Base-by-base conservation (phyloP, 2,113 vertebrate genomes). In the Todiramphus chloris region DNA sequence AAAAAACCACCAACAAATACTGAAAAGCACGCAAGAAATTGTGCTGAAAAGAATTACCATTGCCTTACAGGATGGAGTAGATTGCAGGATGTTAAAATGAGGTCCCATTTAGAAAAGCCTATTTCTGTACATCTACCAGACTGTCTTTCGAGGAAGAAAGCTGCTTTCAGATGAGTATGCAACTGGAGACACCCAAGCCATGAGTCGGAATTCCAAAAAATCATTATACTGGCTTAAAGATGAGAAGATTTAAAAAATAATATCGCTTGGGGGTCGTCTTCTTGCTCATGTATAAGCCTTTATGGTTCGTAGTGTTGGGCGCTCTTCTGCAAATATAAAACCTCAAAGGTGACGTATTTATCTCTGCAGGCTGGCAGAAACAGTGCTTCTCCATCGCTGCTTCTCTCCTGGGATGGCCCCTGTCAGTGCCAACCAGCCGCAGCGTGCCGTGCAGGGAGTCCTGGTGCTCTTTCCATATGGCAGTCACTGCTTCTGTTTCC, bases 381-480 rank as follows among this genome's bases (percentile, higher is more conserved):
- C 1, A 4, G 14, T 21, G 16, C 43, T 77, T 50, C 41, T 91
- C 50, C 24, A 16, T 11, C 41, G 16, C 10, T 31, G 30, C 25
- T 82, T 10, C 25, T 69, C 19, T 60, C 55, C 46, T 0, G 15
- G 23, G 37, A 18, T 1, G 13, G 48, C 18, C n/a, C 37, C 7
- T 10, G 3, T 31, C 24, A 50, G 30, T 31, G 19, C 19, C 2
- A 2, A 76, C 5, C 41, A 62, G 39, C 25, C 31, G 46, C 0
- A 0, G 35, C 3, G 0, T 1, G 5, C 27, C 1, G 0, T 11
- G 15, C 9, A 1, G 41, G 15, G 50, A 37, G 44, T 21, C 46
- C 53, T 63, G 8, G 30, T 55, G 72, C 58, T 88, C 0, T 30
- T 62, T 77, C 14, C 15, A 7, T 16, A 31, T 16, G 13, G 16